phyloP scores from a whole-genome alignment of 2,113 vertebrate genomes.

The Excalfactoria chinensis region DNA sequence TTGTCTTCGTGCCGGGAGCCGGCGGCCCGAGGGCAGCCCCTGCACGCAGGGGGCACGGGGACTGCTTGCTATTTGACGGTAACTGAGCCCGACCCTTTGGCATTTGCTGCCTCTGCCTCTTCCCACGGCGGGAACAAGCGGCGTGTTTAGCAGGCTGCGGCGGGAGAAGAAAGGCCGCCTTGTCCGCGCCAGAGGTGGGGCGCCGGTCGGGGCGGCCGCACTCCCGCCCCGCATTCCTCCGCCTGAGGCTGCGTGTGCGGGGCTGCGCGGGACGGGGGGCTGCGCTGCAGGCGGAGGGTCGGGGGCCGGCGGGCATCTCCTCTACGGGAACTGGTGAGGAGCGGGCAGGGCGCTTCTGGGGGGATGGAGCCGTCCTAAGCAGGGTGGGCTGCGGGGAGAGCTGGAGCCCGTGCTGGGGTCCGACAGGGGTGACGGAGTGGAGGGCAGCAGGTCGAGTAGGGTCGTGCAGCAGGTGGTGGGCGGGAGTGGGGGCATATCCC shows the following conservation, averaged over 20 bases:
- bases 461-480: background rate
- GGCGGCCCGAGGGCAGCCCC: background rate
- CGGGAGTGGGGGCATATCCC: accelerated
- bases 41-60: background rate
- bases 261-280: background rate
- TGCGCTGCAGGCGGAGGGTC: background rate
- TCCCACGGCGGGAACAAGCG: slow-evolving; percentile 66
- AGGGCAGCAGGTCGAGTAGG: background rate
- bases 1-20: background rate
- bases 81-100: slow-evolving; percentile 59
- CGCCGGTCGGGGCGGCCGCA: background rate
- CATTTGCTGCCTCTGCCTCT: slow-evolving; percentile 53
- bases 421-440: background rate
- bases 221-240: slow-evolving; percentile 30
- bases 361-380: too few species aligned
- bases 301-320: background rate
- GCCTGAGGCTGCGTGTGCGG: slow-evolving; percentile 64
- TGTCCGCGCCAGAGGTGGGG: slow-evolving; percentile 52
- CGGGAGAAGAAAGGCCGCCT: slow-evolving; percentile 67
- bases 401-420: background rate
- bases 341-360: background rate
- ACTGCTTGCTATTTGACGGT: background rate
- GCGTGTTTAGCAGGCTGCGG: slow-evolving; percentile 52
- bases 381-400: background rate
- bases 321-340: background rate